phyloP scores from a whole-genome alignment of 2,888 invertebrate species.

The Aricia artaxerxes region DNA sequence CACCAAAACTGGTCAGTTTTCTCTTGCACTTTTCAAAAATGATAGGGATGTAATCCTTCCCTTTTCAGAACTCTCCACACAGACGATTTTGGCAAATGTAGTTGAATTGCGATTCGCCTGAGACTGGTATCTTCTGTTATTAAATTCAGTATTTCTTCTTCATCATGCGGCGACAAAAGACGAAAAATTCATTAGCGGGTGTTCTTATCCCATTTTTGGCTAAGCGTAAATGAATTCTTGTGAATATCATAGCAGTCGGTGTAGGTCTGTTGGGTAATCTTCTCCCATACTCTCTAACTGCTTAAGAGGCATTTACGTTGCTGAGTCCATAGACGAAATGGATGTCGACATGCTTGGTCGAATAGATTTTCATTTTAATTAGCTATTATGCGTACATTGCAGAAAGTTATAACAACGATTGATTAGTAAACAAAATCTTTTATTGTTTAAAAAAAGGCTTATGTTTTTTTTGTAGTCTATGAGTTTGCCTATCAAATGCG shows the following conservation, averaged over 20 bases:
- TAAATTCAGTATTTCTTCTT: slow-evolving; percentile 21
- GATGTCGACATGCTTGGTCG: too few relatives aligned
- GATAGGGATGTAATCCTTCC: not conserved
- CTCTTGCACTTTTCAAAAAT: slow-evolving; percentile 15
- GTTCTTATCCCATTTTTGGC: not conserved
- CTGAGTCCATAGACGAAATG: too few relatives aligned
- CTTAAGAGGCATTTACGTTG: too few relatives aligned
- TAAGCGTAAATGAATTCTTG: not conserved
- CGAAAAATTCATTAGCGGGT: not conserved
- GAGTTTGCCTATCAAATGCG: not conserved
- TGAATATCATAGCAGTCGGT: too few relatives aligned
- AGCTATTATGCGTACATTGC: too few relatives aligned
- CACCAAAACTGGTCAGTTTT: not conserved
- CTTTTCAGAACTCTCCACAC: slow-evolving; percentile 1
- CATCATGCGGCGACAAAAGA: not conserved
- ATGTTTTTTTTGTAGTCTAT: not conserved
- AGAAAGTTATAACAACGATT: too few relatives aligned
- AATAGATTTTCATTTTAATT: too few relatives aligned
- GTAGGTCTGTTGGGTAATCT: too few relatives aligned
- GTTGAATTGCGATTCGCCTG: not conserved
- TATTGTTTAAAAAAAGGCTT: too few relatives aligned
- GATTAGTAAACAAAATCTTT: too few relatives aligned
- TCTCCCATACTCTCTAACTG: too few relatives aligned
- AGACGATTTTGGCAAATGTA: not conserved
- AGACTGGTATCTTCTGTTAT: not conserved